Percentiles rank a stretch among this genome's conserved stretches.
phyloP scores from a whole-genome alignment of 1,140 invertebrate genomes.

The Calephelis nemesis region DNA sequence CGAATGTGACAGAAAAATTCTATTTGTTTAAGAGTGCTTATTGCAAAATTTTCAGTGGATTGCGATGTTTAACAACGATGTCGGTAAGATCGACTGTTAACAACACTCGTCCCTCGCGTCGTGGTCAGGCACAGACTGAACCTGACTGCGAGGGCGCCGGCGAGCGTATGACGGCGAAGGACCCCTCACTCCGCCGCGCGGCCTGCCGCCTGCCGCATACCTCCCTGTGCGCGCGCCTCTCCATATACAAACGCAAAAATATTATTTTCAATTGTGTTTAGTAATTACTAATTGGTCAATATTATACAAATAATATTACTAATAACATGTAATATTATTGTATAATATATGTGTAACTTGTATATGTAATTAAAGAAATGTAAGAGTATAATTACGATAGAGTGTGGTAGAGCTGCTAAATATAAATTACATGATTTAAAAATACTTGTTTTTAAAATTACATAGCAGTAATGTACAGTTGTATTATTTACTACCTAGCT shows the following conservation, averaged over 20 bases:
- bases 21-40: slow-evolving; percentile 39
- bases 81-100: slow-evolving; percentile 37
- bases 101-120: slow-evolving; percentile 40
- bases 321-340: no score
- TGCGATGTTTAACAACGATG: slow-evolving; percentile 35
- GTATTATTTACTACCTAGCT: slow-evolving; percentile 3
- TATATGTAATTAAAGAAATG: no score
- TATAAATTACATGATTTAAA: not conserved
- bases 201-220: slow-evolving; percentile 47
- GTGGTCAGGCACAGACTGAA: slow-evolving; percentile 58
- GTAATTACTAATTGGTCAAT: slow-evolving; percentile 7
- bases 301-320: not conserved
- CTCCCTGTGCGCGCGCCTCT: slow-evolving; percentile 67
- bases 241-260: slow-evolving; percentile 48
- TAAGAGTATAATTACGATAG: no score
- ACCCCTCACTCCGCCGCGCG: slow-evolving; percentile 50
- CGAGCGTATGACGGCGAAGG: slow-evolving; percentile 53
- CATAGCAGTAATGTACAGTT: not conserved
- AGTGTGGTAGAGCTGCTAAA: no score
- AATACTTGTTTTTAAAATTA: not conserved
- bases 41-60: slow-evolving; percentile 51
- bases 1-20: slow-evolving; percentile 33
- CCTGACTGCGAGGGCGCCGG: slow-evolving; percentile 54
- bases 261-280: slow-evolving; percentile 23
- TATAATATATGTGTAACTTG: no score